Base-by-base conservation (phyloP, 2,888 invertebrate species). In the Philaethria dido region DNA sequence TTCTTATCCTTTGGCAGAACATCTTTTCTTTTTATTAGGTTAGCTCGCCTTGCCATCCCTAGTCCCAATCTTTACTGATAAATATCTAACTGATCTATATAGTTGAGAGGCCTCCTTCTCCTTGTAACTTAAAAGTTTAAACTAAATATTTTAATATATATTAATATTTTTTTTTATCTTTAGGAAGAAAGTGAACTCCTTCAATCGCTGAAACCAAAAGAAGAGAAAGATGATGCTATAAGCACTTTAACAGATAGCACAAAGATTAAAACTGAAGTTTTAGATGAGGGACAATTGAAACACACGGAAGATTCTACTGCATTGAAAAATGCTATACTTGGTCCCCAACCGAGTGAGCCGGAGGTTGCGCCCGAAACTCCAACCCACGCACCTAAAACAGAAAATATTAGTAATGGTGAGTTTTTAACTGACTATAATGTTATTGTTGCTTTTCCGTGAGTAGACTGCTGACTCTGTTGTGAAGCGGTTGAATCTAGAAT, bases 121-220 rank as follows among this genome's bases (percentile, higher is more conserved):
- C n/a, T n/a, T n/a, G n/a, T n/a, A n/a, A n/a, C n/a, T n/a, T n/a
- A n/a, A n/a, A n/a, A n/a, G n/a, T n/a, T n/a, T n/a, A n/a, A n/a
- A n/a, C n/a, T n/a, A n/a, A n/a, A 6, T 36, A 29, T n/a, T 59
- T 42, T 36, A 18, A 48, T 13, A 50, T 8, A 14, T 50, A 18
- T 42, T 18, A n/a, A n/a, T n/a, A n/a, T 33, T 5, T 22, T 39
- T 62, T 63, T 66, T 50, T 9, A 0, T 20, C 14, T 45, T n/a
- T 84, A 95, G 93, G 97, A 96, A 73, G 96, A 96, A 87, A 77
- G 95, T 18, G 95, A 95, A 75, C 93, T 95, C 5, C 94, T 96
- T 61, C 94, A 95, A 68, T 94, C 95, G 13, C 88, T 96, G 33
- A 95, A 94, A 76, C 94, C 94, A 0, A 96, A 95, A 83, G 94